Conservation (phyloP, 2,113 vertebrate genomes). For the Rhineura floridana region DNA sequence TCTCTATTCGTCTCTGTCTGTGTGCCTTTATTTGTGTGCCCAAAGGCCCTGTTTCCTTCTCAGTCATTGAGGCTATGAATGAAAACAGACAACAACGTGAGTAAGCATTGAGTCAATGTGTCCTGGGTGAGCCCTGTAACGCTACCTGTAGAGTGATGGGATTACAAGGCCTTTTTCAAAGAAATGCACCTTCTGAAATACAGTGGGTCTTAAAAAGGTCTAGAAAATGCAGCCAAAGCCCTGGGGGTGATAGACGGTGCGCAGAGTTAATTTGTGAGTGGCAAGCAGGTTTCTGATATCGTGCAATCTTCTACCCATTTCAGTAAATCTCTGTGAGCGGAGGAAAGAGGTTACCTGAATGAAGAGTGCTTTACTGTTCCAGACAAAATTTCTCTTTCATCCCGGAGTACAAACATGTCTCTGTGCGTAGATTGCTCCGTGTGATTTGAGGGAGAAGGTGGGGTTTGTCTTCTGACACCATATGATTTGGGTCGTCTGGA, state of each 20-base stretch:
- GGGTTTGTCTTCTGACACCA: neutral
- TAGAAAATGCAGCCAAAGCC: constrained; percentile 8
- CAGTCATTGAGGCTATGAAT: constrained; percentile 15
- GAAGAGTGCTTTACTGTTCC: neutral
- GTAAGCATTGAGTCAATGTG: neutral
- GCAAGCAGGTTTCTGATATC: constrained; percentile 22
- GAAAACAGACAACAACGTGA: neutral
- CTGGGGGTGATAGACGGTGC: neutral
- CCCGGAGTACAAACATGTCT: neutral
- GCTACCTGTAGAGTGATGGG: neutral
- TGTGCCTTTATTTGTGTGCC: too few species aligned
- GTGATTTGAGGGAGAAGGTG: neutral
- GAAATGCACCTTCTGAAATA: neutral
- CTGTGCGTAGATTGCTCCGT: neutral
- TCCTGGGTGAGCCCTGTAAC: neutral
- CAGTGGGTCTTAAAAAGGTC: neutral
- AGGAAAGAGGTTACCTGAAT: neutral
- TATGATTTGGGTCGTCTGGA: neutral
- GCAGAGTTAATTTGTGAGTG: constrained; percentile 31
- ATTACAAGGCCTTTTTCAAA: neutral
- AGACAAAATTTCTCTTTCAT: neutral
- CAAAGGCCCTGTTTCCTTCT: neutral
- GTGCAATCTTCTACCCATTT: neutral
- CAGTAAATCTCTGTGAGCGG: constrained; percentile 25
- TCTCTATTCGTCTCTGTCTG: too few species aligned